Conservation (phyloP, 2,113 vertebrate genomes). For the Zootoca vivipara region DNA sequence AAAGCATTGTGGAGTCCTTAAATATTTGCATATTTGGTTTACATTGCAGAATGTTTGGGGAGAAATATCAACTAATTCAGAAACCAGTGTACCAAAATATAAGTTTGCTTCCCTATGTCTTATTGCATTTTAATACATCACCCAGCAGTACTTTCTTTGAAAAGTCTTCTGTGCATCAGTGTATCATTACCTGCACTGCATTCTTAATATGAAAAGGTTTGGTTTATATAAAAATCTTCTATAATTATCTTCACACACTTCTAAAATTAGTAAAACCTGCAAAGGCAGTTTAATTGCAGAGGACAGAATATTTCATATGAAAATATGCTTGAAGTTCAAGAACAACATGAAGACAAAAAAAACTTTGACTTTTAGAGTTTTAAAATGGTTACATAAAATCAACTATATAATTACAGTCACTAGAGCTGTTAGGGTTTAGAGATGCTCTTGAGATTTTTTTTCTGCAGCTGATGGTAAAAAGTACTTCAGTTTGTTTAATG, state of each 20-base stretch:
- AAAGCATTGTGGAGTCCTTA: neutral
- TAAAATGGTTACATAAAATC: neutral
- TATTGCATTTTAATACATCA: neutral
- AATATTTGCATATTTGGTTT: neutral
- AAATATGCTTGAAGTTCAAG: conserved; percentile 28
- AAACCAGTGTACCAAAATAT: neutral
- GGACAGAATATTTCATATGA: conserved; percentile 19
- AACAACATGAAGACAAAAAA: neutral
- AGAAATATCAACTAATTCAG: conserved; percentile 12
- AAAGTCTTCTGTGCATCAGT: neutral
- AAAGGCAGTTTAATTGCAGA: neutral
- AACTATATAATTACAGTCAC: neutral
- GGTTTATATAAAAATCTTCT: neutral
- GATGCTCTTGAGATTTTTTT: conserved; percentile 40
- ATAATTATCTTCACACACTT: neutral
- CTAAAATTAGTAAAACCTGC: neutral
- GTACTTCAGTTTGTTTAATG: conserved; percentile 25
- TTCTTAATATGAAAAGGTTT: neutral
- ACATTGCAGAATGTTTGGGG: conserved; percentile 36
- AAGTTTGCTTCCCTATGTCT: neutral
- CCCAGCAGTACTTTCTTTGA: neutral
- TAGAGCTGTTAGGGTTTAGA: conserved; percentile 18
- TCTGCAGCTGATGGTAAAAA: conserved; percentile 29
- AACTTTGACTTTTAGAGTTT: neutral
- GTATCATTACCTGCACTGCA: neutral